Evolutionary conservation across 2,113 vertebrate genomes (phyloP), one percentile per base, ranked within the genome.

Genomic region (Xyliphius kryptos): DNA sequence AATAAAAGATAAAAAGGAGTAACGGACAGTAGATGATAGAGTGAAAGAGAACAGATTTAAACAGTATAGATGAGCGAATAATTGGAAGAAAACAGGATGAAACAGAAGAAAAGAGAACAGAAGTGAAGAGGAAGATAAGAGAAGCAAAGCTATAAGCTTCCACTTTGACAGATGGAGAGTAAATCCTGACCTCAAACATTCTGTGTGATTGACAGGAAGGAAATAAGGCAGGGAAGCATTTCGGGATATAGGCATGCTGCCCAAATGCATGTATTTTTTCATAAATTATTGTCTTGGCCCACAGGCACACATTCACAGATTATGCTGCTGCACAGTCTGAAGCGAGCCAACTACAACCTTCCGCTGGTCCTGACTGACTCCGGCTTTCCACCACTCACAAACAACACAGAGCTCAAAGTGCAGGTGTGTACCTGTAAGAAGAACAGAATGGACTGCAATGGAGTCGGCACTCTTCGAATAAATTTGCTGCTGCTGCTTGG

Each of bases 391-490:
- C 92, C 95, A 56, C 84, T 97, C 82, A 91, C 89, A 62, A 97
- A 92, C 83, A 87, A 73, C 86, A 94, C 92, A 19, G 96, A 98
- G 79, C 83, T 98, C 78, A 94, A 91, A 77, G 86, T 98, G 68
- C 94, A 97, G 68, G 94, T 98, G 80, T 98, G 96, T 61, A 91
- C 92, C 87, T 98, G 96, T 76, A 97, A 88, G 86, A 98, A 96
- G 81, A 89, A 86, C 87, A 93, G 82, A 90, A 92, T 94, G 87
- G 91, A 92, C 87, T 98, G 96, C 91, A 98, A 90, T 51, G 79
- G 85, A 0, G 88, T 82, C 0, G 79, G 78, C 67, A 76, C 85
- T 56, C 85, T 85, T 71, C 85, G 67, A 14, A 55, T 80, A 86
- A 83, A 89, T 79, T 54, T 86, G 36, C 66, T 77, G 22, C 69